Evolutionary conservation across 1,140 invertebrate species (phyloP).

Genomic region (Agraylea sexmaculata): DNA sequence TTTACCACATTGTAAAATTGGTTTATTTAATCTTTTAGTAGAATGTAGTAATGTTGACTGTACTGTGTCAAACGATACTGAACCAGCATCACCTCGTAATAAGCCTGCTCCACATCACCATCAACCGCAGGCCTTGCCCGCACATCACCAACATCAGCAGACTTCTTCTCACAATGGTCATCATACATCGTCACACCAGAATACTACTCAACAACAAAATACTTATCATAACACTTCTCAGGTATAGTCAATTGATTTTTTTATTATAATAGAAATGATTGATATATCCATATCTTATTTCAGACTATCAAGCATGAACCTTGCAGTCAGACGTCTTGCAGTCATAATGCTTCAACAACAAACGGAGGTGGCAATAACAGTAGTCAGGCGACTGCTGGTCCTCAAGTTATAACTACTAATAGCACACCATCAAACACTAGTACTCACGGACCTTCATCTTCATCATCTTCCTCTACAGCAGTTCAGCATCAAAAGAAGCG

Average conservation of each 20-base stretch:
- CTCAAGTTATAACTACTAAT: constrained; percentile 34
- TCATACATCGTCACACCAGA: background rate
- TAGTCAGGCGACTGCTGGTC: constrained; percentile 54
- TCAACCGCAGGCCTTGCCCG: constrained; percentile 27
- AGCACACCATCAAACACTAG: constrained; percentile 36
- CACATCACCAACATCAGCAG: constrained; percentile 20
- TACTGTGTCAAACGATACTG: constrained; percentile 6
- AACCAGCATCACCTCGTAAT: constrained; percentile 13
- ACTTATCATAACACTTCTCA: constrained; percentile 11
- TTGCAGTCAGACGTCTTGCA: constrained; percentile 17
- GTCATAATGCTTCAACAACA: constrained; percentile 13
- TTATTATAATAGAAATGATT: constrained; percentile 1
- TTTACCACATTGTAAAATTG: background rate
- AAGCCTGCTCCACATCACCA: constrained; percentile 22
- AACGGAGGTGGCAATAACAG: constrained; percentile 34
- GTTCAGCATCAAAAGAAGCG: constrained; percentile 80
- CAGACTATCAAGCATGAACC: constrained; percentile 21
- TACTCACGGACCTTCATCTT: constrained; percentile 2
- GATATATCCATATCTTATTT: constrained; percentile 1
- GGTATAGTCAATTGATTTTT: constrained; percentile 6
- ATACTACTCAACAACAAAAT: constrained; percentile 6
- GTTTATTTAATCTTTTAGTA: constrained; percentile 7
- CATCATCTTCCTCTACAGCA: constrained; percentile 21
- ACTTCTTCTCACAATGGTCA: constrained; percentile 8
- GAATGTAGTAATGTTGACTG: constrained; percentile 15